phyloP scores from a whole-genome alignment of 2,797 vertebrate genomes.

The Serranus cabrilla region DNA sequence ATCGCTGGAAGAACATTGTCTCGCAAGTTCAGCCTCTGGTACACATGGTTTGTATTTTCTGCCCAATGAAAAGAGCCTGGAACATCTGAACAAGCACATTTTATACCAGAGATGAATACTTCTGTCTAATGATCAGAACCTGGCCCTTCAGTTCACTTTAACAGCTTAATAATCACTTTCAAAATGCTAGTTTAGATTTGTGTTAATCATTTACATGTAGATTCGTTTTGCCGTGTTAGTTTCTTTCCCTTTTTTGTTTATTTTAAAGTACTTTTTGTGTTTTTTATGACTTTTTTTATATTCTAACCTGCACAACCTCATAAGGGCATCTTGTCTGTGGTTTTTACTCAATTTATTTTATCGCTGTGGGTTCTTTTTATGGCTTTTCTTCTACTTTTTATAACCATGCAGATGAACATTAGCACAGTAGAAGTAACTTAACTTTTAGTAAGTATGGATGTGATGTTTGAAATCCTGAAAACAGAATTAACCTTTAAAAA shows the following conservation, averaged over 20 bases:
- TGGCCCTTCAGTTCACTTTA: neutral
- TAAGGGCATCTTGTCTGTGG: slow-evolving; percentile 17
- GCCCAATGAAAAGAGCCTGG: slow-evolving; percentile 49
- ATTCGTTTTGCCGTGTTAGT: neutral
- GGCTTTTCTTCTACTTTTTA: slow-evolving; percentile 21
- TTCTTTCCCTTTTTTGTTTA: neutral
- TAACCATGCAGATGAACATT: neutral
- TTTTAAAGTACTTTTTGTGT: slow-evolving; percentile 4
- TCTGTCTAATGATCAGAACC: slow-evolving; percentile 21
- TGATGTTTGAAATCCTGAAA: no score
- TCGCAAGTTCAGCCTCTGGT: neutral
- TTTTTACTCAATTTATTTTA: slow-evolving; percentile 19
- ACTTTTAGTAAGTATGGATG: no score
- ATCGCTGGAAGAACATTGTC: slow-evolving; percentile 3
- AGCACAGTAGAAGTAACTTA: no score
- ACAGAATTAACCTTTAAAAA: neutral
- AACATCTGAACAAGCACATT: slow-evolving; percentile 53
- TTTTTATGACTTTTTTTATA: slow-evolving; percentile 17
- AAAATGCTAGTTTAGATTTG: slow-evolving; percentile 9
- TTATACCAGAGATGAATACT: slow-evolving; percentile 36
- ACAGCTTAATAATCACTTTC: slow-evolving; percentile 13
- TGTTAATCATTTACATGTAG: neutral
- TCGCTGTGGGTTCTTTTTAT: slow-evolving; percentile 27
- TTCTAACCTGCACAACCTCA: slow-evolving; percentile 26
- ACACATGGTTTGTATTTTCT: slow-evolving; percentile 72